Evolutionary conservation across 2,888 invertebrate genomes (phyloP).

Genomic region (Perizoma affinitatum): DNA sequence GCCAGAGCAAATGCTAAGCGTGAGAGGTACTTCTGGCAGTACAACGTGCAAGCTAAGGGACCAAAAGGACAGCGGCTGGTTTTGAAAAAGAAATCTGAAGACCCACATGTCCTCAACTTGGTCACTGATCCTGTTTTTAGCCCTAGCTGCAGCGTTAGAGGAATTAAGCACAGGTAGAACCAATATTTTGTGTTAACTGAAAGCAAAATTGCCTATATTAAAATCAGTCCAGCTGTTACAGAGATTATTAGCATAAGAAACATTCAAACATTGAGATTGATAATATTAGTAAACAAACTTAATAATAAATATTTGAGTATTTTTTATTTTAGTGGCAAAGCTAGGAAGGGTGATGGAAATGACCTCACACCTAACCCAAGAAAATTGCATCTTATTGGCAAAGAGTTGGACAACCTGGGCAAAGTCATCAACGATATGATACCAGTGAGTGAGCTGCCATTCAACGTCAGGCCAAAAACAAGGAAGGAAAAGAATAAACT

Average conservation of each 20-base stretch:
- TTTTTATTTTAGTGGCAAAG: constrained; percentile 88
- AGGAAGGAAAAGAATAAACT: constrained; percentile 99
- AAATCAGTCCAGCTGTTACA: too few species aligned
- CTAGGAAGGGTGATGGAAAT: constrained; percentile 98
- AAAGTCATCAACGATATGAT: constrained; percentile 97
- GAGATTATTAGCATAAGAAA: too few species aligned
- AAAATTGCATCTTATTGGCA: constrained; percentile 95
- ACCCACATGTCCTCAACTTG: constrained; percentile 95
- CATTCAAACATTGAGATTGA: too few species aligned
- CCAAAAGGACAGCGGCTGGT: constrained; percentile 96
- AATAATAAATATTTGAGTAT: not conserved
- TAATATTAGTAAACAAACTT: too few species aligned
- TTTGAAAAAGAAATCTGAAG: constrained; percentile 92
- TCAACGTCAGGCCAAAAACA: constrained; percentile 94
- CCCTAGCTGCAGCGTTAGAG: constrained; percentile 94
- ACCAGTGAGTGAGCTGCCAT: constrained; percentile 96
- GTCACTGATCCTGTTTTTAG: constrained; percentile 98
- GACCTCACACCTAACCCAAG: constrained; percentile 97
- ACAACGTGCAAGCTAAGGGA: constrained; percentile 98
- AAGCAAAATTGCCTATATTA: not conserved
- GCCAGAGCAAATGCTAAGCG: constrained; percentile 84
- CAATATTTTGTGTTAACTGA: not conserved
- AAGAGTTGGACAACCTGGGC: constrained; percentile 95
- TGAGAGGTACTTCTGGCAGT: constrained; percentile 98
- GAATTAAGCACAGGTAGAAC: constrained; percentile 92